Evolutionary conservation across 2,113 vertebrate species (phyloP), one percentile per base, ranked within the genome.

Genomic region (Scalopus aquaticus): DNA sequence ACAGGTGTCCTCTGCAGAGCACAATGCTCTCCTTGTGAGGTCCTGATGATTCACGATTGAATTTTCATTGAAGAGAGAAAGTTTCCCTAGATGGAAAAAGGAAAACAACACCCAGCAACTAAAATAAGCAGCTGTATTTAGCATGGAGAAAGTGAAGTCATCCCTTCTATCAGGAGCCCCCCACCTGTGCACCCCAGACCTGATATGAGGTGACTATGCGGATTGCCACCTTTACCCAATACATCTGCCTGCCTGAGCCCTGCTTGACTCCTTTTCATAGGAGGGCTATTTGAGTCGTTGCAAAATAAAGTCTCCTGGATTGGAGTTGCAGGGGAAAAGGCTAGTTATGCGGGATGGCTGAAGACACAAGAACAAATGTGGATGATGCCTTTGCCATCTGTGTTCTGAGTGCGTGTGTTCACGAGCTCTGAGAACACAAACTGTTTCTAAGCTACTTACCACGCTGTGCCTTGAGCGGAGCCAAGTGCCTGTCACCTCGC

Each of bases 11-110:
- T 81, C 79, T 54, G 17, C 12, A 0, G 39, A 91, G 78, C n/a
- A 13, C 26, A 58, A 6, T 42, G 85, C 82, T 94, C 93, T 96
- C 39, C 94, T 77, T 95, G 96, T 96, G 96, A 93, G 96, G 95
- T 93, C 94, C 88, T 19, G 0, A 22, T 93, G 83, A 89, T 62
- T 94, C 96, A 96, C 72, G 28, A 42, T 1, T 65, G 79, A 90
- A 65, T 87, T 89, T 96, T 92, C 88, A 88, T 9, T 11, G 28
- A 44, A 83, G 82, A 88, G 49, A 96, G 62, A 93, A 79, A 73
- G 4, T 85, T 80, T 96, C 84, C 30, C 67, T 49, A 81, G 69
- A 76, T 46, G 89, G 44, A 76, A 51, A 54, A 84, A 64, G 37
- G 17, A 91, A 88, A 93, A 60, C 72, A 44, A 20, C 22, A 82